These are phyloP conservation scores for Plagodis pulveraria DNA, from an alignment of 2,888 invertebrate species.

Conservation along the genomic window DNA sequence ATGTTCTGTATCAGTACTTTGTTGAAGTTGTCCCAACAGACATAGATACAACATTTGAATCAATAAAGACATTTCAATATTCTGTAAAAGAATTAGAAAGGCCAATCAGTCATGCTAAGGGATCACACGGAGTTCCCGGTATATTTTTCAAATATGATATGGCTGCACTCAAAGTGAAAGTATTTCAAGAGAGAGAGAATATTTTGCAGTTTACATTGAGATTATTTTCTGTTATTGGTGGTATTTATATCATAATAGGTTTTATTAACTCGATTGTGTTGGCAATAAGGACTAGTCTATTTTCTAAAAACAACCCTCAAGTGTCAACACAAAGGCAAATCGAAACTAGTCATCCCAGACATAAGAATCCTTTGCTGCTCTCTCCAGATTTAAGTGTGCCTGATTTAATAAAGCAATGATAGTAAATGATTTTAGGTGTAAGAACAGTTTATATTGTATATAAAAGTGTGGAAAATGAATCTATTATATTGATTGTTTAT, in stretches of 20 bases:
- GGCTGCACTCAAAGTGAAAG: conserved; percentile 94
- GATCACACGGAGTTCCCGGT: conserved; percentile 97
- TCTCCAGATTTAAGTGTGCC: conserved; percentile 68
- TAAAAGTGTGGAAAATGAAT: conserved; percentile 12
- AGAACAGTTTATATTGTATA: conserved; percentile 21
- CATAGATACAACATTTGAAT: conserved; percentile 91
- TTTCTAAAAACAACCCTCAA: conserved; percentile 42
- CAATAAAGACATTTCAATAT: conserved; percentile 95
- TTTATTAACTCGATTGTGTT: conserved; percentile 67
- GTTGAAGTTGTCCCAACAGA: conserved; percentile 98
- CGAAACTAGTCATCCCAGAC: conserved; percentile 40
- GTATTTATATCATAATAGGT: conserved; percentile 95
- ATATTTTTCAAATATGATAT: conserved; percentile 98
- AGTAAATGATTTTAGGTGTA: conserved; percentile 31
- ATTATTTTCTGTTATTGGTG: conserved; percentile 96
- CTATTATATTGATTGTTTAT: background rate
- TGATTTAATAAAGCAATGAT: conserved; percentile 70
- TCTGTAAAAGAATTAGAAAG: conserved; percentile 96
- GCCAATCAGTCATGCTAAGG: conserved; percentile 87
- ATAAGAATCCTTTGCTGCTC: conserved; percentile 62
- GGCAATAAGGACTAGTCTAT: conserved; percentile 52
- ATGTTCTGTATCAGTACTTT: conserved; percentile 96
- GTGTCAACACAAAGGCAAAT: conserved; percentile 40
- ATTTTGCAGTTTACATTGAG: conserved; percentile 92
- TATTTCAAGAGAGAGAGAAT: conserved; percentile 91